Conservation (phyloP, 2,113 vertebrate species). For the Redunca redunca region DNA sequence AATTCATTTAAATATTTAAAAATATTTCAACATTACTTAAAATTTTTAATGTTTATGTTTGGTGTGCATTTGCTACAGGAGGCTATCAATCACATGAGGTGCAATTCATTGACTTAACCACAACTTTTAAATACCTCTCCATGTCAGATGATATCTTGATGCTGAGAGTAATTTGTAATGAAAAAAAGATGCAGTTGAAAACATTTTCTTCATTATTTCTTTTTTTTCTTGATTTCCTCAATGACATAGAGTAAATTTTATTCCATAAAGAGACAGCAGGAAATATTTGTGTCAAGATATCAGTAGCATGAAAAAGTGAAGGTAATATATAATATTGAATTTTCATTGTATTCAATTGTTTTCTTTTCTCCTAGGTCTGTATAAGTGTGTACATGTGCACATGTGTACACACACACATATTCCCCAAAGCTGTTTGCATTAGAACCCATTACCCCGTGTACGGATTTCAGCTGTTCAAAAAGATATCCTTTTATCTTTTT, state of each 20-base stretch:
- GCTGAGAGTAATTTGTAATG: neutral
- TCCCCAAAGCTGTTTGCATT: neutral
- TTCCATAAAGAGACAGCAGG: neutral
- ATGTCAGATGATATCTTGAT: neutral
- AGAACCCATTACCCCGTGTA: neutral
- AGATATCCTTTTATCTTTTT: neutral
- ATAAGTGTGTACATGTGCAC: neutral
- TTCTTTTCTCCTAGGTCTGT: neutral
- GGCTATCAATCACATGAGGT: neutral
- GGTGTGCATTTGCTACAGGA: neutral
- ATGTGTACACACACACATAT: fast-evolving
- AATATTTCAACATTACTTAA: neutral
- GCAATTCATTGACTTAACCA: neutral
- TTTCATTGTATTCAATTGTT: neutral
- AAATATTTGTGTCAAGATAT: neutral
- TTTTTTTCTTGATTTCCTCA: neutral
- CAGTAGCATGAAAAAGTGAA: neutral
- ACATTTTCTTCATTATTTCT: neutral
- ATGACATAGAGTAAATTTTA: neutral
- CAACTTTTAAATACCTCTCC: neutral
- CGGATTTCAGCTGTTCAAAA: neutral
- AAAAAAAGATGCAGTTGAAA: neutral
- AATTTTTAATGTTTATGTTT: neutral
- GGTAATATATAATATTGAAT: neutral
- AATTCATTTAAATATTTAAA: neutral